A percentile compares a stretch with the other conserved stretches of the same genome.
Evolutionary conservation across 2,888 invertebrate genomes (phyloP).

Genomic region (Metellina segmentata): DNA sequence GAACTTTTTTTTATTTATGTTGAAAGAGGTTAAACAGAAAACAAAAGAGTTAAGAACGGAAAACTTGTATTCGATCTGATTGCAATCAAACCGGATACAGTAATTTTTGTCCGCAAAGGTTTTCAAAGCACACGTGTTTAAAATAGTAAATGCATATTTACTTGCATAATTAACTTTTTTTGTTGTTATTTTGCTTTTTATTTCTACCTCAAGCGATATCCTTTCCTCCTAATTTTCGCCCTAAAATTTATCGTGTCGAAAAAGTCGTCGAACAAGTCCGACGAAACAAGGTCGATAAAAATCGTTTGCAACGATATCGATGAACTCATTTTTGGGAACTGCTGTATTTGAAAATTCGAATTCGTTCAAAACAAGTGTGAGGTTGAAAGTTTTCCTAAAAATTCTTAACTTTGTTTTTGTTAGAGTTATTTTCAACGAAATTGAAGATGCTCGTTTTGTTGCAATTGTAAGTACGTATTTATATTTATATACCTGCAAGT

Average conservation of each 20-base stretch:
- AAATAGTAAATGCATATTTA: neutral
- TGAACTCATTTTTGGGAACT: neutral
- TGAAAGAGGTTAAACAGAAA: neutral
- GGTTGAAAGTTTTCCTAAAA: too few species aligned
- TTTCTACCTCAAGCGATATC: neutral
- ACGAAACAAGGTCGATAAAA: neutral
- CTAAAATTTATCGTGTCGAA: neutral
- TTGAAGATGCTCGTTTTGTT: neutral
- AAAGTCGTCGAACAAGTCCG: neutral
- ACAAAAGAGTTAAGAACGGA: neutral
- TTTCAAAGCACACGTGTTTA: neutral
- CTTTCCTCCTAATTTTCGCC: neutral
- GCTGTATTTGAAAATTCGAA: too few species aligned
- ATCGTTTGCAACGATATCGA: neutral
- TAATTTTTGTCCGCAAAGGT: neutral
- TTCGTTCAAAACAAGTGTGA: too few species aligned
- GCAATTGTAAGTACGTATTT: too few species aligned
- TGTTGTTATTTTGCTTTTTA: neutral
- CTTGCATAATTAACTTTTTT: neutral
- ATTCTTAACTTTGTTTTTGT: neutral
- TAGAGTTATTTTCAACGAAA: neutral
- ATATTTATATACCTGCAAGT: too few species aligned
- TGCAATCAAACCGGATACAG: neutral
- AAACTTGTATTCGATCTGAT: neutral
- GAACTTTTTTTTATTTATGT: too few species aligned